phyloP scores from a whole-genome alignment of 2,113 vertebrate genomes.

The Dromaius novaehollandiae region DNA sequence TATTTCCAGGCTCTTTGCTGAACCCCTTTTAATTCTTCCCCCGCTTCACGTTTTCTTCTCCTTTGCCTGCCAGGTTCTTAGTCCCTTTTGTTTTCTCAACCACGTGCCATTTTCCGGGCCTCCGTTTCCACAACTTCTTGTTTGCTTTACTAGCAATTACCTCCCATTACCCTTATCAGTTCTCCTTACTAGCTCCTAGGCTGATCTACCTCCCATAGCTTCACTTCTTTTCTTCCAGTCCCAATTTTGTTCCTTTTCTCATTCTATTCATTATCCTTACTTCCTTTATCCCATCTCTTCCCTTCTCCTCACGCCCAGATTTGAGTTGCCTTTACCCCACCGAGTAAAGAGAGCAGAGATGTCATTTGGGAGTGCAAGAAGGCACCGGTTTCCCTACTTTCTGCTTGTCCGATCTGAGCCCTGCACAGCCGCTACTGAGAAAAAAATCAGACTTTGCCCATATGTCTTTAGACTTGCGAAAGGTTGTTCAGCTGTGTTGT shows the following conservation, averaged over 20 bases:
- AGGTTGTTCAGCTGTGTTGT: background rate
- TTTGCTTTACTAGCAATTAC: background rate
- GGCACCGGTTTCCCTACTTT: background rate
- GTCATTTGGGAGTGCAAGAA: too few relatives aligned
- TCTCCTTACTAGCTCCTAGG: background rate
- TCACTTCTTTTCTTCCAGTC: background rate
- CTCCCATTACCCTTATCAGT: background rate
- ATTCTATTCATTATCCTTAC: accelerated
- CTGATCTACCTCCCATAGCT: background rate
- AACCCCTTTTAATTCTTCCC: background rate
- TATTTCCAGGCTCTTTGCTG: background rate
- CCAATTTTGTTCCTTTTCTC: background rate
- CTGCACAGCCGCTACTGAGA: background rate
- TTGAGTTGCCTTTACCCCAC: background rate
- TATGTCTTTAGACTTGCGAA: background rate
- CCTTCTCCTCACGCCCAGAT: background rate
- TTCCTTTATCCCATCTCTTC: background rate
- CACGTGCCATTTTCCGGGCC: background rate
- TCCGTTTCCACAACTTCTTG: background rate
- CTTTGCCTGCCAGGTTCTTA: background rate
- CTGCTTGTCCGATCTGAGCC: background rate
- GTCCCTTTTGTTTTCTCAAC: background rate
- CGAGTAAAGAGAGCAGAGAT: too few relatives aligned
- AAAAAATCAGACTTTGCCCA: background rate
- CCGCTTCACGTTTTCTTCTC: background rate